A percentile compares a stretch with the other conserved stretches of the same genome.
These are phyloP conservation scores for Corapipo altera DNA, from an alignment of 2,113 vertebrate species.

Conservation along the genomic window DNA sequence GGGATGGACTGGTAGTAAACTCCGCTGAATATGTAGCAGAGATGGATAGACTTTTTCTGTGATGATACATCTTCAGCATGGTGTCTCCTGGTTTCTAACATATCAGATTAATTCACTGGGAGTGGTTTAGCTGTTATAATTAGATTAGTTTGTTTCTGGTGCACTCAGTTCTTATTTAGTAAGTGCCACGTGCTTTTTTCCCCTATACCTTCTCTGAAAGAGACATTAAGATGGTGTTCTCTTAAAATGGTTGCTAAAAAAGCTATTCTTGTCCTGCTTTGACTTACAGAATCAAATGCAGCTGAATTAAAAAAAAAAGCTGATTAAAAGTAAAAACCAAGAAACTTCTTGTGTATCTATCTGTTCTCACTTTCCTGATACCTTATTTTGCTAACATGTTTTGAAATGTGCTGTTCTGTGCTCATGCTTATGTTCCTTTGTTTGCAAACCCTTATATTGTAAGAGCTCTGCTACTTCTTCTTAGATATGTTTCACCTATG, in stretches of 20 bases:
- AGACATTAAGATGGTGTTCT: not conserved
- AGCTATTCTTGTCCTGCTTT: not conserved
- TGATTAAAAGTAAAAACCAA: not conserved
- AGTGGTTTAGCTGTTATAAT: not conserved
- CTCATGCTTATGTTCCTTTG: not conserved
- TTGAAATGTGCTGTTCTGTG: not conserved
- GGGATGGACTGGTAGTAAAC: not conserved
- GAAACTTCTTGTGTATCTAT: rapidly evolving
- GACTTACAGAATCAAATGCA: not conserved
- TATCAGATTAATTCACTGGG: not conserved
- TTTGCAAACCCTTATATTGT: not conserved
- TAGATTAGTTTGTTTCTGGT: not conserved
- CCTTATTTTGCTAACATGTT: not conserved
- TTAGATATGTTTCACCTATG: not conserved
- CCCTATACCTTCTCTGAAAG: not conserved
- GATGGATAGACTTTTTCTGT: not conserved
- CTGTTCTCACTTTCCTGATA: not conserved
- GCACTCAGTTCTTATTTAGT: not conserved
- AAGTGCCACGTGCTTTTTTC: not conserved
- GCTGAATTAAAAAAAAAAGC: not conserved
- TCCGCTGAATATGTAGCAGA: not conserved
- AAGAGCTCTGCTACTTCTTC: not conserved
- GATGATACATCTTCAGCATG: not conserved
- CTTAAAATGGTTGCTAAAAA: not conserved
- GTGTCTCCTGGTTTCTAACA: not conserved